Evolutionary conservation across 2,113 vertebrate genomes (phyloP), one percentile per base, ranked within the genome.

Genomic region (Dermatemys mawii): DNA sequence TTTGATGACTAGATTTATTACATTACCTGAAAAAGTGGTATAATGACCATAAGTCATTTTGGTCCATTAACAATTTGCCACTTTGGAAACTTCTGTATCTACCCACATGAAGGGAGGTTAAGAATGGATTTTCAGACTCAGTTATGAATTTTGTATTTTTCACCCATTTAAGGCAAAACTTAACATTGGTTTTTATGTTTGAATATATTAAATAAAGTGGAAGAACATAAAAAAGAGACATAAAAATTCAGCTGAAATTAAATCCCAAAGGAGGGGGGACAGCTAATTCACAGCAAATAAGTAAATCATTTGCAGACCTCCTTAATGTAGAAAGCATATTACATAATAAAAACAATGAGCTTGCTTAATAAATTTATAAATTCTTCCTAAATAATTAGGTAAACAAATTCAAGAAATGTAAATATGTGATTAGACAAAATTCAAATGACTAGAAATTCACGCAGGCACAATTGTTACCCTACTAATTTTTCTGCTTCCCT

Each of bases 401-500:
- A 90, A 96, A 93, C 51, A 89, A 88, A 92, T 89, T 93, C 46
- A 60, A 92, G 81, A 96, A 81, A 85, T 88, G 76, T 78, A 81
- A 89, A 81, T 93, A 88, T 22, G 51, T 63, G 51, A 84, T 87
- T 78, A 93, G 57, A 70, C 24, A 87, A 53, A 87, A 86, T 88
- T 94, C 85, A 90, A 67, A 63, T 27, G 78, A 54, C 51, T 48
- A 91, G 83, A 90, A 83, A 70, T 19, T 88, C 89, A 84, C 76
- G 67, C 46, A 92, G 91, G 97, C 84, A 93, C n/a, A 88, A 97
- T 79, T 96, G 95, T 93, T 95, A 96, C 86, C 93, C 93, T 93
- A 73, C 93, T 97, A 97, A 96, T 98, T 97, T 96, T 97, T 94
- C 94, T 83, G 97, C 91, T 93, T 97, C 96, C 97, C 97, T 98